Evolutionary conservation across 2,797 vertebrate species (phyloP), one percentile per base, ranked within the genome.

Genomic region (Anabacerthia variegaticeps): DNA sequence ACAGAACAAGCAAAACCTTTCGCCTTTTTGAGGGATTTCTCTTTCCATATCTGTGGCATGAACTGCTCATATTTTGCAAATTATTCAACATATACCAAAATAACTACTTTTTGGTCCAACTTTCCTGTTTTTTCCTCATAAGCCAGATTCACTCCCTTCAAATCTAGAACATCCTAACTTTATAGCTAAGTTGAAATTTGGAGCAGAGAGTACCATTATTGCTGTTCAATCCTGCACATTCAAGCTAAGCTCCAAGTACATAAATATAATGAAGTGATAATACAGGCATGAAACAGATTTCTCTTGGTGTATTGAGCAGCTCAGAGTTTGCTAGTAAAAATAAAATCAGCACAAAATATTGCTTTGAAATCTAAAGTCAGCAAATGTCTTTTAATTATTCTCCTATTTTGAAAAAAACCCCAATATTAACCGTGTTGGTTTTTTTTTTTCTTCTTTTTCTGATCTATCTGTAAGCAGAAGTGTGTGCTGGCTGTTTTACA

Each of bases 401-500:
- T 74, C 24, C 10, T 66, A 9, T 37, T 77, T 74, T 77, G 44
- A 6, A 49, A 77, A 67, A 89, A 87, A 51, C 37, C 14, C 39
- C 84, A 87, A 51, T 37, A 30, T 10, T 6, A 44, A 20, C 10
- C 5, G 12, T 3, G 2, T 14, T 39, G 37, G 11, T 12, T 15
- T 4, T 48, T 69, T 21, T 19, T 30, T 7, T 43, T 36, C 16
- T 12, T 5, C 1, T 19, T 61, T 44, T 54, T 36, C 74, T 36
- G 15, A 55, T 11, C 21, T 39, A 46, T 92, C 85, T 90, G 34
- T 73, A 54, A 44, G 46, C 24, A 75, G 72, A 55, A 48, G 24
- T 14, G n/a, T 87, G 56, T 51, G 88, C 51, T 89, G 69, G 52
- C 73, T 82, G 16, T 75, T 97, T 97, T 94, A 96, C 67, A 55